Percentiles rank a stretch among this genome's conserved stretches.
Conservation (phyloP, 2,888 invertebrate species). For the Chloroclysta siterata region DNA sequence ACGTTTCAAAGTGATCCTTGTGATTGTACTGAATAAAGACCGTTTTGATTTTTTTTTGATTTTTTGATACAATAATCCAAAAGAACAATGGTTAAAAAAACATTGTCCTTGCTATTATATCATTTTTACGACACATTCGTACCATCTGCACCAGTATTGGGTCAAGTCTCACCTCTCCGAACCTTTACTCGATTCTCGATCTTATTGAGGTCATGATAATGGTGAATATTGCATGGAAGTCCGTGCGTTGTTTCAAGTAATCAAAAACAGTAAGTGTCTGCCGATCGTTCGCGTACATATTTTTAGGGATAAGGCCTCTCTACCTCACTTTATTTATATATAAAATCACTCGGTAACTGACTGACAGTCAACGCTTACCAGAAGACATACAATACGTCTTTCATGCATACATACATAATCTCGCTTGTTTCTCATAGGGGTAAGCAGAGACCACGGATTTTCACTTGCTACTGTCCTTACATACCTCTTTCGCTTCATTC, state of each 20-base stretch:
- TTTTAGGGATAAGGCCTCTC: conserved; percentile 38
- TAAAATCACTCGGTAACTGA: neutral
- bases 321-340: conserved; percentile 41
- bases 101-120: conserved; percentile 26
- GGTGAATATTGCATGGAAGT: conserved; percentile 4
- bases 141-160: conserved; percentile 34
- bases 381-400: too few relatives aligned
- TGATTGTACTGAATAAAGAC: too few relatives aligned
- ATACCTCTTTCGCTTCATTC: too few relatives aligned
- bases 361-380: too few relatives aligned
- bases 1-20: too few relatives aligned
- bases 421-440: too few relatives aligned
- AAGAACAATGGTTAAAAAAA: too few relatives aligned
- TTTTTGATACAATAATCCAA: too few relatives aligned
- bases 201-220: conserved; percentile 1
- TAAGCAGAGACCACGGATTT: too few relatives aligned
- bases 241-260: conserved; percentile 35
- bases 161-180: conserved; percentile 32
- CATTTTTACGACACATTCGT: conserved; percentile 30
- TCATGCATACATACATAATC: too few relatives aligned
- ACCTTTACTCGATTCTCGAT: neutral
- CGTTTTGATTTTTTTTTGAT: too few relatives aligned
- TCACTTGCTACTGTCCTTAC: too few relatives aligned
- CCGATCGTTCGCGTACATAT: conserved; percentile 38
- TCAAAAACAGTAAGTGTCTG: conserved; percentile 40